Evolutionary conservation across 2,888 invertebrate genomes (phyloP).

Genomic region (Machimus atricapillus): DNA sequence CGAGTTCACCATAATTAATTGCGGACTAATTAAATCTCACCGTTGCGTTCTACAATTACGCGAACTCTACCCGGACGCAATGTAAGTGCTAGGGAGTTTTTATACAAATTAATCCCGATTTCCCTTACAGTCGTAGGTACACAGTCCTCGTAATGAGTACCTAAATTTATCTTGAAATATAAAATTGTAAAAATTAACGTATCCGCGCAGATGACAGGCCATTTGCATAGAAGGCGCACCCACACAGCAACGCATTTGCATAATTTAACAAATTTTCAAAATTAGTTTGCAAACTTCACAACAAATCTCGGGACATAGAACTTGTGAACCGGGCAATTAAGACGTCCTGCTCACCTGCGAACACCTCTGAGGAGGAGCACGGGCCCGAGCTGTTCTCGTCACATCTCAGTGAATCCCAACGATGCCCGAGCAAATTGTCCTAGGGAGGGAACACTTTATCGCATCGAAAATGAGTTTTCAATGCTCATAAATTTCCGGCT

Average conservation of each 20-base stretch:
- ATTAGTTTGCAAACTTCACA: not conserved
- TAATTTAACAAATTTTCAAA: not conserved
- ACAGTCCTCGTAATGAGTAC: not conserved
- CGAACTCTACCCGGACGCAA: not conserved
- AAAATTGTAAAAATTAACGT: not conserved
- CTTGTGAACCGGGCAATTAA: not conserved
- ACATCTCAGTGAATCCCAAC: not conserved
- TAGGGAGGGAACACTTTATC: slow-evolving; percentile 18
- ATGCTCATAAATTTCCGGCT: slow-evolving; percentile 40
- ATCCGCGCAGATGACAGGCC: not conserved
- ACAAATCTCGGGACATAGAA: not conserved
- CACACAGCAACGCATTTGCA: not conserved
- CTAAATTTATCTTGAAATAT: not conserved
- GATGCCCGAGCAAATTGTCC: slow-evolving; percentile 16
- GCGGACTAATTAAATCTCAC: not conserved
- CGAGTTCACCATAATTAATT: not conserved
- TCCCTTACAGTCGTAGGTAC: not conserved
- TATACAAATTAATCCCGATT: not conserved
- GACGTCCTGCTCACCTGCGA: not conserved
- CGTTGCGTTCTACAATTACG: not conserved
- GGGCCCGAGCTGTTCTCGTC: not conserved
- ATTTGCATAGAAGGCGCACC: not conserved
- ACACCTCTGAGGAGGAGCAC: not conserved
- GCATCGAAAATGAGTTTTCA: slow-evolving; percentile 36
- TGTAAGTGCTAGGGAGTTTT: not conserved